phyloP scores from a whole-genome alignment of 2,113 vertebrate species.

The Amia ocellicauda region DNA sequence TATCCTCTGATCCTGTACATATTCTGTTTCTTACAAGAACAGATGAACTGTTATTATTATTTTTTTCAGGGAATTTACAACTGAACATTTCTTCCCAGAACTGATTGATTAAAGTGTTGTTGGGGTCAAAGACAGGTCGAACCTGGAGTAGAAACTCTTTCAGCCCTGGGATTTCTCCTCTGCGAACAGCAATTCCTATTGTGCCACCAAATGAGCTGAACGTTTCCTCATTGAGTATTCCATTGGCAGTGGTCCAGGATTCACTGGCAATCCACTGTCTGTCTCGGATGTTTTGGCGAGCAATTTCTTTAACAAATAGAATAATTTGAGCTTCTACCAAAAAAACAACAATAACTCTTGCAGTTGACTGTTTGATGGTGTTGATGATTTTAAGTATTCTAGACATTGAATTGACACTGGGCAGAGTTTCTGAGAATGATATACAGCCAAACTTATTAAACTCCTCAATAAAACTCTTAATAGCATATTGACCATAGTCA shows the following conservation, averaged over 20 bases:
- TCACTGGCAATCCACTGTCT: slow-evolving; percentile 67
- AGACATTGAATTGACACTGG: neutral
- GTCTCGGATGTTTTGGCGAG: slow-evolving; percentile 49
- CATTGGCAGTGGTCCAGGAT: slow-evolving; percentile 51
- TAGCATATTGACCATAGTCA: neutral
- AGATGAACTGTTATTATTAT: slow-evolving; percentile 18
- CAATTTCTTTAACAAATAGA: slow-evolving; percentile 28
- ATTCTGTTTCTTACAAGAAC: slow-evolving; percentile 16
- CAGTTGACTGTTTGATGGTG: slow-evolving; percentile 3
- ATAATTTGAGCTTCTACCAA: neutral
- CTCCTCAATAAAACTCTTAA: slow-evolving; percentile 1
- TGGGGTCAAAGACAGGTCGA: slow-evolving; percentile 31
- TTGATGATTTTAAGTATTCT: slow-evolving; percentile 8
- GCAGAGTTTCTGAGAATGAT: slow-evolving; percentile 4
- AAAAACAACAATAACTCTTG: slow-evolving; percentile 15
- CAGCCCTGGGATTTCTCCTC: slow-evolving; percentile 55
- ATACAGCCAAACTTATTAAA: neutral
- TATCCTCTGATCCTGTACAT: slow-evolving; percentile 50
- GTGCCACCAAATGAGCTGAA: slow-evolving; percentile 54
- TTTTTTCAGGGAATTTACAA: slow-evolving; percentile 44
- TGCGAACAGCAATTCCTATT: slow-evolving; percentile 57
- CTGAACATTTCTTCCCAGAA: slow-evolving; percentile 60
- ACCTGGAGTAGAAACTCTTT: slow-evolving; percentile 44
- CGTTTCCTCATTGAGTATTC: slow-evolving; percentile 37
- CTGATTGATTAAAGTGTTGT: slow-evolving; percentile 42